Evolutionary conservation across 1,140 invertebrate genomes (phyloP).

Genomic region (Dryas iulia): DNA sequence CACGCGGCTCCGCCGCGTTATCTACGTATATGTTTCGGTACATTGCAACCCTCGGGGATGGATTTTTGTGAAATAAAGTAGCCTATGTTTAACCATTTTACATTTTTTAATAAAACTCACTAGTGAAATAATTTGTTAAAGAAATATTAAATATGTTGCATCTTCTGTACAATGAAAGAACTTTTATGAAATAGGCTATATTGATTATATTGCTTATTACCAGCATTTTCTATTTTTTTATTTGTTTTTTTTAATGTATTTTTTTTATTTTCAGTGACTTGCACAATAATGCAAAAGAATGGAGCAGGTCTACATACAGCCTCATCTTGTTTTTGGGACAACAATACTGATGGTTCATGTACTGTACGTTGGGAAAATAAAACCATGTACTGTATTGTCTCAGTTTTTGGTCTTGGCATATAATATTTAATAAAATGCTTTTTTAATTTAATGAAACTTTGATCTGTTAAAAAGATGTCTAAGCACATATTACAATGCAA

Average conservation of each 20-base stretch:
- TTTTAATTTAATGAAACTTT: constrained; percentile 19
- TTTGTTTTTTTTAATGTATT: not conserved
- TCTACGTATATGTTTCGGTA: no score
- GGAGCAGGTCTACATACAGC: constrained; percentile 98
- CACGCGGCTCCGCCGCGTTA: no score
- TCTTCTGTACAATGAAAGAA: no score
- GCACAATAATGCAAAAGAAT: constrained; percentile 99
- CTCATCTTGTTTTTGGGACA: constrained; percentile 99
- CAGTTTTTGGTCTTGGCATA: constrained; percentile 94
- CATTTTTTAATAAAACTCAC: no score
- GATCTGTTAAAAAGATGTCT: constrained; percentile 17
- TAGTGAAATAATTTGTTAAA: no score
- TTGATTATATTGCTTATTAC: no score
- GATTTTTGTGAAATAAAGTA: no score
- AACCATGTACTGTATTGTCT: constrained; percentile 98
- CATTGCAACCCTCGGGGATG: no score
- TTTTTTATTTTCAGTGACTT: constrained; percentile 86
- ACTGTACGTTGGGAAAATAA: constrained; percentile 99
- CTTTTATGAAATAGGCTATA: no score
- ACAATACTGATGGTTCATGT: constrained; percentile 97
- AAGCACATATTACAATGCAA: constrained; percentile 28
- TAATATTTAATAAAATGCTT: constrained; percentile 72
- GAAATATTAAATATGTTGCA: no score
- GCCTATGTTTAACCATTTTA: no score
- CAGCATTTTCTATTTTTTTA: no score